Conservation (phyloP, 2,797 vertebrate genomes). For the Enteromius radiatus region DNA sequence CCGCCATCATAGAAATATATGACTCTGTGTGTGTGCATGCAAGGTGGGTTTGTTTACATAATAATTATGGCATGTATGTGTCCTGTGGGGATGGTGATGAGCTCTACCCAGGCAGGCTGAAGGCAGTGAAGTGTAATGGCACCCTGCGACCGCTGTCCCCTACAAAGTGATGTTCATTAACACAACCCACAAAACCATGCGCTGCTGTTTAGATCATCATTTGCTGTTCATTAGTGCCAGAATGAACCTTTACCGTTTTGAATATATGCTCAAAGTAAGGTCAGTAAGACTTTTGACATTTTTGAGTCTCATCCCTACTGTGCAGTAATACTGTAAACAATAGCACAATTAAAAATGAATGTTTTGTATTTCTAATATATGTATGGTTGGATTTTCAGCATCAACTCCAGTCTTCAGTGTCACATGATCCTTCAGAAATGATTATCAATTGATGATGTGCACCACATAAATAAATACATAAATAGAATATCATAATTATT, state of each 20-base stretch:
- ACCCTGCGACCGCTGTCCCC: constrained; percentile 19
- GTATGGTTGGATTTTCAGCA: background rate
- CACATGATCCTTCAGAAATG: background rate
- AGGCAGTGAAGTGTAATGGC: constrained; percentile 50
- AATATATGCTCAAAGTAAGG: background rate
- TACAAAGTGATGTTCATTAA: constrained; percentile 23
- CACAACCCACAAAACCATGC: constrained; percentile 4
- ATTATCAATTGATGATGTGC: background rate
- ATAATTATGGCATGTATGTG: constrained; percentile 55
- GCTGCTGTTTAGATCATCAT: constrained; percentile 4
- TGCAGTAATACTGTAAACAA: background rate
- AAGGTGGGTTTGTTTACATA: constrained; percentile 16
- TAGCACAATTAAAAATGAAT: background rate
- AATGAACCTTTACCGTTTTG: background rate
- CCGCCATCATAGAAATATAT: constrained; percentile 4
- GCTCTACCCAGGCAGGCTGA: constrained; percentile 32
- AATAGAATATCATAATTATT: too few relatives aligned
- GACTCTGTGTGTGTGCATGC: background rate
- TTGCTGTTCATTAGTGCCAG: constrained; percentile 9
- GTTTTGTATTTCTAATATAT: background rate
- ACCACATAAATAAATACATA: too few relatives aligned
- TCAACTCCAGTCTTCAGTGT: background rate
- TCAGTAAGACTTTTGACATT: too few relatives aligned
- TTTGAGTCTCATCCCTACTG: background rate
- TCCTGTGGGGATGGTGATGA: constrained; percentile 55